Base-by-base conservation (phyloP, 2,797 vertebrate genomes). In the Sebastolobus alascanus region DNA sequence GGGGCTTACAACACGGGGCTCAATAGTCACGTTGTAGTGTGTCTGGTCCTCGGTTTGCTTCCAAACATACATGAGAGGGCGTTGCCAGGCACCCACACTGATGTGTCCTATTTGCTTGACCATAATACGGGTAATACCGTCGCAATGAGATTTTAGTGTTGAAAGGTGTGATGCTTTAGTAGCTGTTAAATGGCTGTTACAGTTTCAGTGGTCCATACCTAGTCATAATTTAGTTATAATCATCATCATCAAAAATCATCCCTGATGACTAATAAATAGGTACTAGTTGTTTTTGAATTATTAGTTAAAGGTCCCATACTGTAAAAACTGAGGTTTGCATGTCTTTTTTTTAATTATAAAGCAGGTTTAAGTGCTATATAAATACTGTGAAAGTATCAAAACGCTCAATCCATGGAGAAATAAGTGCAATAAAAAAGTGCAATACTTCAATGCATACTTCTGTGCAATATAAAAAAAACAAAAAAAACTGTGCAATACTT, bases 11-110 rank as follows among this genome's bases (percentile, higher is more conserved):
- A 88, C 94, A 96, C 95, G 94, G 77, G 94, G 92, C 90, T 67
- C 22, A 0, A 20, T 0, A 0, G 59, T 95, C 95, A 96, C 95
- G 95, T 96, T 95, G 95, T 55, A 73, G 12, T 6, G 72, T 90
- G 94, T 11, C 65, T 93, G 94, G 82, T 91, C 76, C 70, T 54
- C 68, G 52, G 83, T 68, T 63, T 70, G 3, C n/a, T 74, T 79
- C 72, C 25, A 86, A 88, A 88, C 83, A 84, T 4, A 77, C 88
- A 91, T 66, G 12, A 52, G 88, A 60, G 85, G 84, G 86, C 67
- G 85, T 43, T 1, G 60, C 35, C 12, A 8, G 4, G 25, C 25
- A 18, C 59, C 13, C 63, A 40, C 69, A 13, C 68, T 0, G 31
- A 18, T n/a, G 81, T 33, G 61, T 38, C 64, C 55, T 33, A 40